Evolutionary conservation across 2,113 vertebrate species (phyloP), one percentile per base, ranked within the genome.

Genomic region (Scytalopus superciliaris): DNA sequence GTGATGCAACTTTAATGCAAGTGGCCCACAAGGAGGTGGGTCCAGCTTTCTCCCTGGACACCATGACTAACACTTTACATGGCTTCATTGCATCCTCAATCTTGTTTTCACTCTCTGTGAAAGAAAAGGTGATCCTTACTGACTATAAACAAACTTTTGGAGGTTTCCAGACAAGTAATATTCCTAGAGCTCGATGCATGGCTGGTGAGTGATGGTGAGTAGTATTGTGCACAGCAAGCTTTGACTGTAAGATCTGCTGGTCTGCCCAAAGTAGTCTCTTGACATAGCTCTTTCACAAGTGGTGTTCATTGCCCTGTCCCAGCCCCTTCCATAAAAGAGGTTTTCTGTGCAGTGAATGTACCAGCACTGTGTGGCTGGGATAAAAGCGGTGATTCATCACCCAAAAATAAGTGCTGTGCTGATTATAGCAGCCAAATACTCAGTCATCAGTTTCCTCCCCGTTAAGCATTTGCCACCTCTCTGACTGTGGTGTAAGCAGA

Each of bases 381-480:
- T 64, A 50, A 93, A 93, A 76, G 55, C 15, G 9, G 62, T 95
- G 78, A 93, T 85, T 97, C 87, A 62, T 94, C 91, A 62, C 84
- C 93, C 82, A 53, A 82, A 94, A 93, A 92, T 91, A 95, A 94
- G 45, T 21, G 19, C n/a, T 79, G 25, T 74, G 44, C 80, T 95
- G 55, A 60, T 56, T 88, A 57, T 63, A 96, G 57, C 75, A 96
- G 88, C 92, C 94, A 95, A 75, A 67, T 63, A 90, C 35, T 88
- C 60, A 92, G 37, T 95, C 77, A 37, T 92, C 49, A 57, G 15
- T 89, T 73, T 93, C 42, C 59, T 94, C 85, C 55, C 76, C 0
- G 35, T 91, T 93, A 90, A 87, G 49, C 84, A 81, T 64, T 97
- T 91, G 84, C 92, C 89, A 75, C 69, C 87, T 50, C 76, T n/a